A percentile compares a stretch with the other conserved stretches of the same genome.
Evolutionary conservation across 1,140 invertebrate species (phyloP).

Genomic region (Neotoxoptera formosana): DNA sequence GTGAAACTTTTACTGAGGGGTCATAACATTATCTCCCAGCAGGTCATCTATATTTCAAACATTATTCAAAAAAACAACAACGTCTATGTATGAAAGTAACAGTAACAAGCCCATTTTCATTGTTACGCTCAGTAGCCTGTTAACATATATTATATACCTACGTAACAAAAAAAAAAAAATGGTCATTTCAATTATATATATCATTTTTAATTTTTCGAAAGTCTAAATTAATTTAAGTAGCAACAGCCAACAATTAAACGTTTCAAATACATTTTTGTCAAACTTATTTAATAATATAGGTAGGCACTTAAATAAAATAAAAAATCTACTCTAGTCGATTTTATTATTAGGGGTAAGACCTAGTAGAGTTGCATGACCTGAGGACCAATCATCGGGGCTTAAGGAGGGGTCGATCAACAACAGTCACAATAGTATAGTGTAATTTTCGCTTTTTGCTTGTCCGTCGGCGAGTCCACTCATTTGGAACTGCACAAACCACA

Average conservation of each 20-base stretch:
- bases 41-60: constrained; percentile 48
- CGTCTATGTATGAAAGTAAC: constrained; percentile 51
- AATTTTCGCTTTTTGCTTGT: constrained; percentile 47
- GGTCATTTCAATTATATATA: constrained; percentile 20
- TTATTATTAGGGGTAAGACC: not conserved
- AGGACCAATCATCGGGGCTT: not conserved
- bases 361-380: constrained; percentile 47
- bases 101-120: constrained; percentile 54
- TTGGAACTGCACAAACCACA: constrained; percentile 50
- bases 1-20: constrained; percentile 54
- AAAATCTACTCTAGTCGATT: not conserved
- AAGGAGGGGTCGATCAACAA: constrained; percentile 28
- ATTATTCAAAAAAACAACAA: constrained; percentile 46
- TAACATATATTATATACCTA: constrained; percentile 47
- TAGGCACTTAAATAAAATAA: not conserved
- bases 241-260: not conserved
- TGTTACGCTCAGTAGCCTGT: constrained; percentile 56
- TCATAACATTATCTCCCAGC: constrained; percentile 58
- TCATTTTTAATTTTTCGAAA: constrained; percentile 52
- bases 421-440: not conserved
- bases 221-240: constrained; percentile 26
- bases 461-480: constrained; percentile 4
- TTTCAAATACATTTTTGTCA: not conserved
- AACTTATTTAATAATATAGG: constrained; percentile 1
- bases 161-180: constrained; percentile 24